Evolutionary conservation across 1,140 invertebrate genomes (phyloP), one percentile per base, ranked within the genome.

Genomic region (Drosophila littoralis): DNA sequence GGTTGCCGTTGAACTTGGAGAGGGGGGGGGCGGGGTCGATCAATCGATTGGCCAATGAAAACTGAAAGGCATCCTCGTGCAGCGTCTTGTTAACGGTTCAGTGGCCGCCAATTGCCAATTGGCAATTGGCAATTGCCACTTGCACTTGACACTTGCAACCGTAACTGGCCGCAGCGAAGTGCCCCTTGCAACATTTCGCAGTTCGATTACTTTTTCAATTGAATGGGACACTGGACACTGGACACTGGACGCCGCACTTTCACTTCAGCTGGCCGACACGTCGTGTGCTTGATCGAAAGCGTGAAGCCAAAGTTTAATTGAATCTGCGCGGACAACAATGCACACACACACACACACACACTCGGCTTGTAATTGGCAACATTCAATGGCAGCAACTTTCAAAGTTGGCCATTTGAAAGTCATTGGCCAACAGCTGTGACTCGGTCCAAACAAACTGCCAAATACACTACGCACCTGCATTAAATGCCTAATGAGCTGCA

Each of bases 261-360:
- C 83, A 88, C 83, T 88, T 38, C 36, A 68, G 64, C 51, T 46
- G 48, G 15, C 58, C 63, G 55, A 70, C 66, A 55, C 66, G 66
- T 69, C 66, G 72, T 75, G 71, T 75, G 59, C 59, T 75, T 71
- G 79, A 88, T 89, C 65, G 77, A 83, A 88, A 88, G 83, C 83
- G 83, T 79, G 80, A 83, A 86, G 83, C 57, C 73, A 88, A 88
- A 86, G 83, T 88, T 86, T 86, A 86, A 86, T 86, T 86, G 83
- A 86, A 86, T 82, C 67, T 81, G 57, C 66, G 33, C 40, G 46
- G 38, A 54, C 52, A 48, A 54, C 69, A 45, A 43, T 76, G 51
- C 15, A 51, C 64, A 74, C 58, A 67, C 75, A 78, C 50, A 54
- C 17, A 48, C 13, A 35, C 10, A 13, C n/a, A 17, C 33, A 48